Evolutionary conservation across 2,888 invertebrate species (phyloP).

Genomic region (Cheilosia vulpina): DNA sequence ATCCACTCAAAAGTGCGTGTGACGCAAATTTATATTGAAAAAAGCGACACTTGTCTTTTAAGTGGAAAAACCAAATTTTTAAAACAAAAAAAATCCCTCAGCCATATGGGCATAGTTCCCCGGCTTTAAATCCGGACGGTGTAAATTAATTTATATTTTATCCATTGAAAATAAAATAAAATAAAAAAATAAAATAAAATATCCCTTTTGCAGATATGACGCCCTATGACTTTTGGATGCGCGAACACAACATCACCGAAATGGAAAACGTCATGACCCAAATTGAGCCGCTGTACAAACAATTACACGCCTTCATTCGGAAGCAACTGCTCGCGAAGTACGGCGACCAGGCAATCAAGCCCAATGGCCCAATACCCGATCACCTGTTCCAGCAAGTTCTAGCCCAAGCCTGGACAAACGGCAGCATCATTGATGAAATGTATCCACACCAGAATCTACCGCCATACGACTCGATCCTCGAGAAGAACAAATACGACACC

Average conservation of each 20-base stretch:
- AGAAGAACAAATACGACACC: conserved; percentile 8
- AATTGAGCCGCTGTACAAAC: conserved; percentile 89
- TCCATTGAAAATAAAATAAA: too few species aligned
- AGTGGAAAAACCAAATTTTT: too few species aligned
- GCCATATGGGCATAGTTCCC: too few species aligned
- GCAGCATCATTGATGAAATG: conserved; percentile 8
- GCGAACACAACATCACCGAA: conserved; percentile 79
- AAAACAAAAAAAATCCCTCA: too few species aligned
- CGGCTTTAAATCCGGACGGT: too few species aligned
- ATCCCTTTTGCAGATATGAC: neutral
- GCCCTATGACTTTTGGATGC: conserved; percentile 1
- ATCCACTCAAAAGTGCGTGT: too few species aligned
- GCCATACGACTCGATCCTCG: conserved; percentile 13
- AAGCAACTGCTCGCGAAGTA: conserved; percentile 84
- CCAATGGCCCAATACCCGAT: conserved; percentile 40
- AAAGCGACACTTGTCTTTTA: too few species aligned
- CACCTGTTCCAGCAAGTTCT: conserved; percentile 43
- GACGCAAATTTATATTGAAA: too few species aligned
- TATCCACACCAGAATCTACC: conserved; percentile 9
- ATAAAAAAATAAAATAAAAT: too few species aligned
- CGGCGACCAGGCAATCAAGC: conserved; percentile 3
- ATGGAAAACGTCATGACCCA: conserved; percentile 88
- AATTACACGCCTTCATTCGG: conserved; percentile 91
- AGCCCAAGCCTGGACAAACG: conserved; percentile 21
- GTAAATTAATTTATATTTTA: too few species aligned